phyloP scores from a whole-genome alignment of 2,797 vertebrate genomes.

The Prionace glauca region DNA sequence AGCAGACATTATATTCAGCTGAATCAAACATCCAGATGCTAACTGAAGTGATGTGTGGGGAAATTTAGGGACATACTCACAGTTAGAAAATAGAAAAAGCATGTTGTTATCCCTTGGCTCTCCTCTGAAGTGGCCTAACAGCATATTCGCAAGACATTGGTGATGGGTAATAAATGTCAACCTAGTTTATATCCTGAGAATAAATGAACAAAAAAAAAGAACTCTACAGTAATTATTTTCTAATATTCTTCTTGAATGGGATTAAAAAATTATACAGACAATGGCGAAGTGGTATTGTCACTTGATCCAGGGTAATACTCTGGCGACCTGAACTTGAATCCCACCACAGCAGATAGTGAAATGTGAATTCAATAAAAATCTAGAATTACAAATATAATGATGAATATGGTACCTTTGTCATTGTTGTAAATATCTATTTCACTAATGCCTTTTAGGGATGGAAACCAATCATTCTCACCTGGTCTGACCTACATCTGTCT shows the following conservation, averaged over 20 bases:
- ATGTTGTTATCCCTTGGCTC: background rate
- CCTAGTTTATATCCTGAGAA: background rate
- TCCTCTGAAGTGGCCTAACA: background rate
- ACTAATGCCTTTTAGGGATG: too few species aligned
- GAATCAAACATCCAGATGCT: background rate
- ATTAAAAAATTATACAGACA: background rate
- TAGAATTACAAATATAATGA: too few species aligned
- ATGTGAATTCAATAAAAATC: too few species aligned
- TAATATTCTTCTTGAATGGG: background rate
- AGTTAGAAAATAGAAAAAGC: background rate
- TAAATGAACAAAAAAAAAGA: background rate
- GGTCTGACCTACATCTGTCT: too few species aligned
- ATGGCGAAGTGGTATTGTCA: too few species aligned
- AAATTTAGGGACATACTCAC: background rate
- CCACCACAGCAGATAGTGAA: too few species aligned
- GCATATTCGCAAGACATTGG: background rate
- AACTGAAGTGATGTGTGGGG: background rate
- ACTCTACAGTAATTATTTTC: background rate
- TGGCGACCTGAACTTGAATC: too few species aligned
- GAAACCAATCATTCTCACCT: too few species aligned
- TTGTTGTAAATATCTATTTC: too few species aligned
- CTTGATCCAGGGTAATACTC: too few species aligned
- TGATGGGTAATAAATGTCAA: background rate
- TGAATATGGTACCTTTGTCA: too few species aligned
- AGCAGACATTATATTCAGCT: background rate